A percentile compares a stretch with the other conserved stretches of the same genome.
phyloP scores from a whole-genome alignment of 2,797 vertebrate species.

The Propithecus perrieri region DNA sequence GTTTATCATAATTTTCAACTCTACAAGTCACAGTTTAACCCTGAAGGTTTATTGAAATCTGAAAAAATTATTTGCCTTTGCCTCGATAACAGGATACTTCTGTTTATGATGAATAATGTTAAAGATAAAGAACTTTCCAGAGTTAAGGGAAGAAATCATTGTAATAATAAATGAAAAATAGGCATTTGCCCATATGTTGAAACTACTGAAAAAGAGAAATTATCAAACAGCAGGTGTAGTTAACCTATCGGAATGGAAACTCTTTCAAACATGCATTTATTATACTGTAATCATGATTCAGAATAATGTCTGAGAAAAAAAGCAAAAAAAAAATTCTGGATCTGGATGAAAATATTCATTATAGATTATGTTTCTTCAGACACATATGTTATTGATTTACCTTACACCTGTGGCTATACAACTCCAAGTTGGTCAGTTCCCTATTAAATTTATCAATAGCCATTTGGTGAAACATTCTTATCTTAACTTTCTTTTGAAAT shows the following conservation, averaged over 20 bases:
- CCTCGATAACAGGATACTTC: background rate
- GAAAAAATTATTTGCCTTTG: background rate
- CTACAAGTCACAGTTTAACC: background rate
- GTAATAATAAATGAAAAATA: background rate
- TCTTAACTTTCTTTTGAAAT: background rate
- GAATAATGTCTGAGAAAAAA: background rate
- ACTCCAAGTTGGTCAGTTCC: background rate
- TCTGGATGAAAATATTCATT: background rate
- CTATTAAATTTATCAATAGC: background rate
- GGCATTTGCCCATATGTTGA: background rate
- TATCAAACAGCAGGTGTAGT: background rate
- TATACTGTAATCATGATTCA: background rate
- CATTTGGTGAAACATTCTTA: background rate
- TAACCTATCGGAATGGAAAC: background rate
- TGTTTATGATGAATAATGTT: background rate
- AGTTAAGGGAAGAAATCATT: background rate
- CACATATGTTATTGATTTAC: background rate
- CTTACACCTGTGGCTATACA: background rate
- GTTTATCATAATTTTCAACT: constrained; percentile 20
- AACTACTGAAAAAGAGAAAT: background rate
- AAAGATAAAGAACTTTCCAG: background rate
- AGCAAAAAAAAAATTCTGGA: no score
- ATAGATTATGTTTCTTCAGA: background rate
- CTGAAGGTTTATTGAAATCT: background rate
- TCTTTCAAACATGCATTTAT: background rate